Conservation (phyloP, 2,113 vertebrate species). For the Psettodes erumei region DNA sequence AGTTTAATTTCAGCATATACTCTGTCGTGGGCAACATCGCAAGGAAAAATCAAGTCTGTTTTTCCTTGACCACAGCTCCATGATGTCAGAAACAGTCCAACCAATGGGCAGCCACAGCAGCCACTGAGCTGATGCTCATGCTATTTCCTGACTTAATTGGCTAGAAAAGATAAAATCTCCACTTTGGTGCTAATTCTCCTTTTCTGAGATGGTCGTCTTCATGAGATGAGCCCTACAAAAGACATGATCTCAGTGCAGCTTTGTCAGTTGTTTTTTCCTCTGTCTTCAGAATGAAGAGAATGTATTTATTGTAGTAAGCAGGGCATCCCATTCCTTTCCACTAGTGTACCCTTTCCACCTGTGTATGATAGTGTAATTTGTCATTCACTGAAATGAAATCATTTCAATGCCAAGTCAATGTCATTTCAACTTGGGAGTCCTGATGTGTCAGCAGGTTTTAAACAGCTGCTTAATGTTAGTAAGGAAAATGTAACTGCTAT, state of each 20-base stretch:
- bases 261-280: conserved; percentile 20
- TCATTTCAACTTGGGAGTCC: background rate
- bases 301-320: background rate
- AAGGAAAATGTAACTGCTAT: background rate
- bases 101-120: conserved; percentile 27
- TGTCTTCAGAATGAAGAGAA: too few relatives aligned
- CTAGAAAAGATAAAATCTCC: conserved; percentile 34
- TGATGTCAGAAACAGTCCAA: conserved; percentile 6
- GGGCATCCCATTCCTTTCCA: background rate
- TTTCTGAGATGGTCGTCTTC: background rate
- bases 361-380: background rate
- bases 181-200: conserved; percentile 7
- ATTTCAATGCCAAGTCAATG: conserved; percentile 4
- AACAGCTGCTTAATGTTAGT: background rate
- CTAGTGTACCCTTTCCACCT: background rate
- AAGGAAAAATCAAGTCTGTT: conserved; percentile 27
- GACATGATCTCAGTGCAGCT: background rate
- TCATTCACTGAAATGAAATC: conserved; percentile 10
- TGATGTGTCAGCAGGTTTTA: conserved; percentile 21
- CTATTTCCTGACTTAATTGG: conserved; percentile 31
- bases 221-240: conserved; percentile 3
- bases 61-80: conserved; percentile 35
- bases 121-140: conserved; percentile 4
- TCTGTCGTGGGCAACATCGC: background rate
- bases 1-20: background rate